Evolutionary conservation across 2,113 vertebrate species (phyloP), one percentile per base, ranked within the genome.

Genomic region (Tyto alba): DNA sequence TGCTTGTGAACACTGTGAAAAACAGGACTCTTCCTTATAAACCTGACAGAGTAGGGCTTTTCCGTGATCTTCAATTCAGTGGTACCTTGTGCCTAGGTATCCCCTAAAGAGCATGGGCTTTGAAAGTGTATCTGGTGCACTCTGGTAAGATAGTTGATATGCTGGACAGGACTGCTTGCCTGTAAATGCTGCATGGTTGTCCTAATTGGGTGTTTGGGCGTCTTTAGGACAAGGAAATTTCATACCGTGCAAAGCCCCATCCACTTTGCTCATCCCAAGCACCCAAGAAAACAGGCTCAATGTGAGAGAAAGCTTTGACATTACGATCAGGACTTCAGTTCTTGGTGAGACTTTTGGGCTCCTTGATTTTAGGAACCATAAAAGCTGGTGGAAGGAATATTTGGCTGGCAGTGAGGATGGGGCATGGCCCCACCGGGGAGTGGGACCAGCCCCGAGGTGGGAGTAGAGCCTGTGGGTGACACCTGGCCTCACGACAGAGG

Each of bases 361-460:
- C 21, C 47, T 73, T 23, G 17, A 47, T n/a, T 83, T 53, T 45
- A 76, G 32, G 34, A 86, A 45, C 38, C 19, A 69, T 12, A 34
- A 74, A 79, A 66, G 23, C 41, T 2, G 1, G 11, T 10, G 17
- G 59, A 62, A 64, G 29, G 52, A 89, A 72, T n/a, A 82, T 26
- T 1, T 55, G 48, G 41, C 13, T 59, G 26, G 41, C 72, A 75
- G 43, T 0, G 0, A 88, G 32, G 30, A 57, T 53, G 56, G 23
- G 30, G 12, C 36, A 82, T 0, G 4, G 27, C 71, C 30, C 36
- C 60, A 69, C 3, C 2, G 1, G 15, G 17, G 7, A 75, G 21
- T 0, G 23, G 23, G 52, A 62, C 5, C 2, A 3, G n/a, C 15
- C 22, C 40, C 0, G 2, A 59, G 32, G 5, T 34, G 18, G 12